phyloP scores from a whole-genome alignment of 2,113 vertebrate species.

The Sebastes fasciatus region DNA sequence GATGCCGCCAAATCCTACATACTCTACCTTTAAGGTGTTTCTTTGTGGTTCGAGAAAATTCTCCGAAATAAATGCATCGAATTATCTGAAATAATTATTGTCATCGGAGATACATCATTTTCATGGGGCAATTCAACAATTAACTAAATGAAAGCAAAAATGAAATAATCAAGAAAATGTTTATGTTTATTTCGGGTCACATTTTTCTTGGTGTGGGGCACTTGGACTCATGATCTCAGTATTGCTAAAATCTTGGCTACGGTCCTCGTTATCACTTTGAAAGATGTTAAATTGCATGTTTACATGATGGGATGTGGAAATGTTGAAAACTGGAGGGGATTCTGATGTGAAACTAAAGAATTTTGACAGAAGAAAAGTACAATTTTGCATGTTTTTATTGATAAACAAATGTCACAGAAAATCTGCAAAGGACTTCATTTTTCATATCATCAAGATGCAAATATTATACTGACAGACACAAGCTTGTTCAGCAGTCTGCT shows the following conservation, averaged over 20 bases:
- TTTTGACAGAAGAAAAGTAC: background rate
- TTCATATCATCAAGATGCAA: background rate
- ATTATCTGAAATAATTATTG: background rate
- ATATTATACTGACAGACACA: background rate
- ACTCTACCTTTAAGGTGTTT: background rate
- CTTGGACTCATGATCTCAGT: background rate
- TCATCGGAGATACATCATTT: background rate
- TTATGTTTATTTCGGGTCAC: background rate
- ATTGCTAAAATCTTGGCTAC: background rate
- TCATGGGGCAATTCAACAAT: background rate
- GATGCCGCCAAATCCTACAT: too few relatives aligned
- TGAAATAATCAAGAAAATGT: background rate
- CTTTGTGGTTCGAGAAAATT: background rate
- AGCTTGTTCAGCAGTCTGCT: conserved; percentile 6
- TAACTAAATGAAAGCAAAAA: background rate
- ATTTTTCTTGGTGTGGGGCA: background rate
- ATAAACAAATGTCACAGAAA: background rate
- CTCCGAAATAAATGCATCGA: background rate
- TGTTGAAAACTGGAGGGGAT: background rate
- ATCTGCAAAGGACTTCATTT: background rate
- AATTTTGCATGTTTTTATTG: background rate
- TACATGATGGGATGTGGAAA: background rate
- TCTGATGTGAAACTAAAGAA: background rate
- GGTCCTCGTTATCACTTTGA: background rate
- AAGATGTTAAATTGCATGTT: background rate